Base-by-base conservation (phyloP, 2,888 invertebrate genomes). In the Zelleria hepariella region DNA sequence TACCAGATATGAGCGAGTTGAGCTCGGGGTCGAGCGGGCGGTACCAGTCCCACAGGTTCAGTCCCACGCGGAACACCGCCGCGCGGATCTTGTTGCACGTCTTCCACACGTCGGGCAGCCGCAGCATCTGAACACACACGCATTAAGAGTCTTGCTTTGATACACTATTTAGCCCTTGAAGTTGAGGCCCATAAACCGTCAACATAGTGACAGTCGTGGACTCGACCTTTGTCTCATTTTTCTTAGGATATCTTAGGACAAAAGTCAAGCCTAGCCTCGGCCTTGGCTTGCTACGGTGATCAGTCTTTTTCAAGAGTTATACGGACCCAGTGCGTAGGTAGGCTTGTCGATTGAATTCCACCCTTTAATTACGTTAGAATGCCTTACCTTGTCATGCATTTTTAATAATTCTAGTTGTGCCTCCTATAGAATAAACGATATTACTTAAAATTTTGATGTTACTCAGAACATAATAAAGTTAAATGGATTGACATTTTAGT, bases 71-170 rank as follows among this genome's bases (percentile, higher is more conserved):
- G 80, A 93, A 94, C 60, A 92, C 91, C 2, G 94, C 93, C 18
- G 93, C 92, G 63, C 94, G 92, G 74, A 95, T 94, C 90, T 95
- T 95, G 80, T 94, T 94, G 83, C 94, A 94, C 24, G 93, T 93
- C 72, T 93, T 91, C 94, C 95, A 94, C 59, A 94, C 91, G 77
- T 94, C 93, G 55, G 92, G 90, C 62, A 94, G 81, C 59, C 87
- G 85, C 5, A 84, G 66, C 61, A 86, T 84, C 89, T 89, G 74
- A 61, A 71, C 15, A 42, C 15, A 42, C 6, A 5, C 32, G 10
- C 32, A 32, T 32, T 5, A 32, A 32, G 8, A 6, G 10, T 2
- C 32, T 32, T 7, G 8, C 32, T 10, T n/a, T n/a, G n/a, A n/a
- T n/a, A n/a, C n/a, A n/a, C n/a, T n/a, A n/a, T n/a, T n/a, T n/a